Conservation (phyloP, 2,888 invertebrate genomes). For the Polymixis lichenea region DNA sequence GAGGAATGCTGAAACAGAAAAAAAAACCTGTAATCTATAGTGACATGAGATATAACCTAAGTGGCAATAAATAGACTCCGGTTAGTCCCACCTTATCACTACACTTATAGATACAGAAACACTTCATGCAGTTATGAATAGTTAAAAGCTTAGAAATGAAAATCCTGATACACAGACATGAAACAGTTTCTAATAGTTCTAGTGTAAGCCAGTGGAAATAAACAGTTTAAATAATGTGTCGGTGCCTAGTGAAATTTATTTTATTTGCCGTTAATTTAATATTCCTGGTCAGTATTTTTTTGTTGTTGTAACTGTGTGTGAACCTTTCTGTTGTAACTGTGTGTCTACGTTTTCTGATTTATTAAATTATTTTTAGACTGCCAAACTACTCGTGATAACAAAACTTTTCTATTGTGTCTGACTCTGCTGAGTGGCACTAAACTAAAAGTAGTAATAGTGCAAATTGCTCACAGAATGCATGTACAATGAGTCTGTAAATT, state of each 20-base stretch:
- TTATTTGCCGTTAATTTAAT: conserved; percentile 37
- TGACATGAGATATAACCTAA: conserved; percentile 9
- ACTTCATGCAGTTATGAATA: conserved; percentile 35
- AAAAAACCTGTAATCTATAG: conserved; percentile 20
- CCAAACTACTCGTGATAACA: background rate
- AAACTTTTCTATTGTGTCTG: background rate
- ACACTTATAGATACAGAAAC: conserved; percentile 37
- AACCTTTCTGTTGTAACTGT: background rate
- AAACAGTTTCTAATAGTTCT: background rate
- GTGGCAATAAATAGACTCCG: conserved; percentile 13
- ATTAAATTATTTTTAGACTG: no score
- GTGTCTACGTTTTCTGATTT: background rate
- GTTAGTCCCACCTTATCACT: conserved; percentile 32
- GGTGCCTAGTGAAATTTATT: conserved; percentile 31
- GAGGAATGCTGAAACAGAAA: no score
- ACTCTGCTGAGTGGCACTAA: background rate
- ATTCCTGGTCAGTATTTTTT: conserved; percentile 31
- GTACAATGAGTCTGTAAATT: background rate
- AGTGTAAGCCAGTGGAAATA: conserved; percentile 2
- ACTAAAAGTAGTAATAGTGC: no score
- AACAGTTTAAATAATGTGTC: conserved; percentile 41
- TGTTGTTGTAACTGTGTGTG: no score
- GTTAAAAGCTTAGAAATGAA: conserved; percentile 25
- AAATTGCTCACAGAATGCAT: background rate
- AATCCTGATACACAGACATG: background rate